Evolutionary conservation across 2,888 invertebrate genomes (phyloP), one percentile per base, ranked within the genome.

Genomic region (Ornithoptera priamus): DNA sequence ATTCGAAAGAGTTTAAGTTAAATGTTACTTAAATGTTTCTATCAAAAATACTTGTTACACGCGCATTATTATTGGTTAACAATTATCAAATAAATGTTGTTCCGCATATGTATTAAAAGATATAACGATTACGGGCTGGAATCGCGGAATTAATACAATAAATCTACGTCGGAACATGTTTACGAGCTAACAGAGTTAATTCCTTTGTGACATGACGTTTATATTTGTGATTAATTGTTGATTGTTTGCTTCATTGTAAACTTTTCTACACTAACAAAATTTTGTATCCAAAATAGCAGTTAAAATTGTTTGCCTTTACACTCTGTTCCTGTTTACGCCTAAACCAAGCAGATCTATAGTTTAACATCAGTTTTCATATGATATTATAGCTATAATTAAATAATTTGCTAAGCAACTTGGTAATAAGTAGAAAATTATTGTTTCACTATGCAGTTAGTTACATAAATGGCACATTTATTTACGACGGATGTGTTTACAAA

Each of bases 131-230:
- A 86, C 84, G 80, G 85, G 77, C 75, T 75, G 80, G 83, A 81
- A 84, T 85, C 82, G 81, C 77, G 86, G 86, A 88, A 90, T 90
- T 90, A 91, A 90, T 86, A 81, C 82, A 78, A 90, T 90, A 88
- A 90, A 91, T 91, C 89, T 90, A 87, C 86, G 90, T 88, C 89
- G 84, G 83, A 86, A 85, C 87, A 89, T 91, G 90, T 92, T 90
- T 91, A 91, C 90, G 90, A 89, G 90, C 89, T 90, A 90, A 90
- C 90, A 89, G 89, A 90, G 90, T 92, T 90, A 90, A 90, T 90
- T 87, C 89, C 89, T 82, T 78, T 83, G 83, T 87, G 89, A 90
- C 90, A 87, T 90, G 90, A 90, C 90, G 90, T 86, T 90, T 90
- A 90, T 90, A 89, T 88, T 88, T 87, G 84, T 91, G 90, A 90